A percentile compares a stretch with the other conserved stretches of the same genome.
Evolutionary conservation across 2,113 vertebrate genomes (phyloP).

Genomic region (Labrus mixtus): DNA sequence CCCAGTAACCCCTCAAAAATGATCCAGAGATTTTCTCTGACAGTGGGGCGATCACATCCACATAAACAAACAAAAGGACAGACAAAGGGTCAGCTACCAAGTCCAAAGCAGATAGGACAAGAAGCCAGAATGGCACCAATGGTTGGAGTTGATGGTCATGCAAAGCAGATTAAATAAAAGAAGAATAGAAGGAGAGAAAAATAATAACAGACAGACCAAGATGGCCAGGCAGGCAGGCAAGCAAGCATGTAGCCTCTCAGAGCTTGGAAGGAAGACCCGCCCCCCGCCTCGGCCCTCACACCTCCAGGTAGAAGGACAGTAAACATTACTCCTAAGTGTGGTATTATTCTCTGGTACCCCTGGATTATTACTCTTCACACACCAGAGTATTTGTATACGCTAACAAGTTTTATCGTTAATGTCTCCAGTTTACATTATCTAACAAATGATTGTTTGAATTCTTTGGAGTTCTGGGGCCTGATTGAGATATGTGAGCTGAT

Average conservation of each 20-base stretch:
- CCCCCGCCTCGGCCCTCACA: conserved; percentile 63
- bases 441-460: background rate
- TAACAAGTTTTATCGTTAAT: background rate
- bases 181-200: conserved; percentile 32
- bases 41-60: background rate
- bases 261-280: conserved; percentile 65
- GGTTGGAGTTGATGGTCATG: conserved; percentile 69
- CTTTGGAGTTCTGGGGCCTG: background rate
- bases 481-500: conserved; percentile 27
- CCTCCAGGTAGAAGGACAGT: conserved; percentile 65
- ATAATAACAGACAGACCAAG: conserved; percentile 55
- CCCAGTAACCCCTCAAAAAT: background rate
- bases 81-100: conserved; percentile 36
- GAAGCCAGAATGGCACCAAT: conserved; percentile 52
- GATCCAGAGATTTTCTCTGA: background rate
- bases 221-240: conserved; percentile 69
- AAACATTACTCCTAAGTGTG: conserved; percentile 57
- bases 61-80: conserved; percentile 38
- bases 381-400: background rate
- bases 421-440: background rate
- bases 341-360: conserved; percentile 63
- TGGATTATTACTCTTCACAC: conserved; percentile 12
- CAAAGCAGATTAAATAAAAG: conserved; percentile 66
- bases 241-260: conserved; percentile 76
- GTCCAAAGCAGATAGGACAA: conserved; percentile 63